These are phyloP conservation scores for Aproaerema taeniolella DNA, from an alignment of 2,888 invertebrate species.

Conservation along the genomic window DNA sequence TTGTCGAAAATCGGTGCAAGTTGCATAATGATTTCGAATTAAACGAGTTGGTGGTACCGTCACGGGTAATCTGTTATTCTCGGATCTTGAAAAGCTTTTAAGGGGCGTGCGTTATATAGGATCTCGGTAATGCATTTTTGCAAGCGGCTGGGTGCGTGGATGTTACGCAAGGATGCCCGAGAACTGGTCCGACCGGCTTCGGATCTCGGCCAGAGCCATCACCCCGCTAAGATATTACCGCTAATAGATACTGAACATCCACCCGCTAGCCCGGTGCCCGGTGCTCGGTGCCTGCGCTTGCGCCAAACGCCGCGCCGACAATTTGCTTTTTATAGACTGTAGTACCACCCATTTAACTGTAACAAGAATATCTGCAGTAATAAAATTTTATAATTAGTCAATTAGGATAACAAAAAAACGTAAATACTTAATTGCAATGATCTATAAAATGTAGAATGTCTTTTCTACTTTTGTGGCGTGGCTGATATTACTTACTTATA, in stretches of 20 bases:
- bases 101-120: conserved; percentile 60
- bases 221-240: conserved; percentile 64
- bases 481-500: too few relatives aligned
- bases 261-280: conserved; percentile 32
- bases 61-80: conserved; percentile 51
- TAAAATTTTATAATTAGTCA: too few relatives aligned
- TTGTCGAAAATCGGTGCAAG: conserved; percentile 58
- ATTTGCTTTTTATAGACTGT: conserved; percentile 32
- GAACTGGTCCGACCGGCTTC: conserved; percentile 70
- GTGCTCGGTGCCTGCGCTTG: conserved; percentile 23
- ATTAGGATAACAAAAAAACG: too few relatives aligned
- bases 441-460: too few relatives aligned
- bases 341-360: conserved; percentile 16
- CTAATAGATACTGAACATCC: conserved; percentile 67
- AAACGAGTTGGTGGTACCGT: conserved; percentile 39
- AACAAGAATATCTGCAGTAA: too few relatives aligned
- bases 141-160: conserved; percentile 43
- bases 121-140: conserved; percentile 69
- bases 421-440: too few relatives aligned
- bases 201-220: conserved; percentile 73
- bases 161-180: conserved; percentile 68
- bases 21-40: conserved; percentile 46
- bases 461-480: too few relatives aligned
- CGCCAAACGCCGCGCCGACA: conserved; percentile 24
- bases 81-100: conserved; percentile 63